Percentiles rank a stretch among this genome's conserved stretches.
Conservation (phyloP, 37 sponge, comb jelly and placozoan species). For the Halichondria panicea region DNA sequence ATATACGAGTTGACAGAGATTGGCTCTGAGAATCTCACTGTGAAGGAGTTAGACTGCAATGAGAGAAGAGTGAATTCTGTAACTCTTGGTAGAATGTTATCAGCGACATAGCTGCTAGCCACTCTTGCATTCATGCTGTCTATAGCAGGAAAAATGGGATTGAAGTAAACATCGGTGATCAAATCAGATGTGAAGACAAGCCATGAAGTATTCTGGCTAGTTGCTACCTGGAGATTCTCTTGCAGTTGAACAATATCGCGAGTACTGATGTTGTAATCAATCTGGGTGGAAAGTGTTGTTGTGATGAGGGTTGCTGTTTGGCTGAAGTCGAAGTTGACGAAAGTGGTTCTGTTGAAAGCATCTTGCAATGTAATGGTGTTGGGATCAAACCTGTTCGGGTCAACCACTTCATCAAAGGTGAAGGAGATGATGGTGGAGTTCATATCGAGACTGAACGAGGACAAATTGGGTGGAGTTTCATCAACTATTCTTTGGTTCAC, state of each 20-base stretch:
- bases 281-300: constrained; percentile 17
- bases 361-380: constrained; percentile 44
- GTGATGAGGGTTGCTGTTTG: constrained; percentile 3
- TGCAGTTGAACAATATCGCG: constrained; percentile 67
- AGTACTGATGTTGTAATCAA: constrained; percentile 32
- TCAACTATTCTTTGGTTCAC: constrained; percentile 18
- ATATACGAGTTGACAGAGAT: constrained; percentile 40
- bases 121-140: constrained; percentile 56
- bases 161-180: constrained; percentile 57
- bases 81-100: constrained; percentile 58
- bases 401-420: constrained; percentile 80
- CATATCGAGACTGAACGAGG: constrained; percentile 61
- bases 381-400: constrained; percentile 32
- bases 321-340: constrained; percentile 45
- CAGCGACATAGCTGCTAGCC: constrained; percentile 44
- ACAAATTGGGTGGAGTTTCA: constrained; percentile 61
- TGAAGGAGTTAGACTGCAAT: constrained; percentile 55
- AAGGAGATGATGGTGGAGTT: constrained; percentile 49
- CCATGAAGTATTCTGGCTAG: constrained; percentile 60
- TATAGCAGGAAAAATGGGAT: constrained; percentile 21
- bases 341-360: constrained; percentile 16
- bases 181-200: constrained; percentile 45
- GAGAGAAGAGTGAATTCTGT: constrained; percentile 57
- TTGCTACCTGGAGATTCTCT: constrained; percentile 70
- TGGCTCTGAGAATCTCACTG: constrained; percentile 77